Conservation (phyloP, 1,140 invertebrate species). For the Nephila pilipes region DNA sequence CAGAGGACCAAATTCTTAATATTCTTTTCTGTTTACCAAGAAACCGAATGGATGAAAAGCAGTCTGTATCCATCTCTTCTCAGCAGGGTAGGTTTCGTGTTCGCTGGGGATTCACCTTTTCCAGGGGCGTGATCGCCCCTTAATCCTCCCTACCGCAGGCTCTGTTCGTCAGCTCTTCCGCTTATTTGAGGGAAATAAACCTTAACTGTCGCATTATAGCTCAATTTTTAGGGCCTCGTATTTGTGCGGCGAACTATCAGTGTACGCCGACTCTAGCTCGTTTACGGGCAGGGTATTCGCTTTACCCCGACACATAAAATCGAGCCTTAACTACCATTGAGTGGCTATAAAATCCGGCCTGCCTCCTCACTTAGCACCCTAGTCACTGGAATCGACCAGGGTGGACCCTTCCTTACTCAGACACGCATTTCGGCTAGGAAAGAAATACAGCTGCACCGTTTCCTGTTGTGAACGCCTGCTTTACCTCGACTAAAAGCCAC, state of each 20-base stretch:
- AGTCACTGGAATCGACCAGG: conserved; percentile 60
- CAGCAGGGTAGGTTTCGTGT: conserved; percentile 13
- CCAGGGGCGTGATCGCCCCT: conserved; percentile 66
- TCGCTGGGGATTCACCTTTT: conserved; percentile 20
- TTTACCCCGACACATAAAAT: conserved; percentile 71
- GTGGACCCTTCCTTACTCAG: conserved; percentile 36
- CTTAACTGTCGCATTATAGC: conserved; percentile 76
- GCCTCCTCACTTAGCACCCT: conserved; percentile 53
- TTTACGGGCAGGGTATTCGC: conserved; percentile 69
- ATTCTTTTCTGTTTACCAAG: too few relatives aligned
- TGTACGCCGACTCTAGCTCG: conserved; percentile 44
- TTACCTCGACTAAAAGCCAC: too few relatives aligned
- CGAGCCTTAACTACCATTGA: conserved; percentile 75
- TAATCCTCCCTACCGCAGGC: conserved; percentile 70
- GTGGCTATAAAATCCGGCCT: conserved; percentile 71
- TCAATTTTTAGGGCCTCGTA: conserved; percentile 76
- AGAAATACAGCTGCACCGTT: conserved; percentile 16
- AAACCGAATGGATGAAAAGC: too few relatives aligned
- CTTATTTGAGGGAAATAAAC: conserved; percentile 76
- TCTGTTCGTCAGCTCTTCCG: conserved; percentile 31
- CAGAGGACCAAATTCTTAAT: too few relatives aligned
- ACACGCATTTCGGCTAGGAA: neutral
- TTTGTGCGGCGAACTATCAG: conserved; percentile 62
- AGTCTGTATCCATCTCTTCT: neutral
- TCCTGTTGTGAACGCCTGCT: neutral